A percentile compares a stretch with the other conserved stretches of the same genome.
Evolutionary conservation across 2,888 invertebrate genomes (phyloP).

Genomic region (Clanis bilineata): DNA sequence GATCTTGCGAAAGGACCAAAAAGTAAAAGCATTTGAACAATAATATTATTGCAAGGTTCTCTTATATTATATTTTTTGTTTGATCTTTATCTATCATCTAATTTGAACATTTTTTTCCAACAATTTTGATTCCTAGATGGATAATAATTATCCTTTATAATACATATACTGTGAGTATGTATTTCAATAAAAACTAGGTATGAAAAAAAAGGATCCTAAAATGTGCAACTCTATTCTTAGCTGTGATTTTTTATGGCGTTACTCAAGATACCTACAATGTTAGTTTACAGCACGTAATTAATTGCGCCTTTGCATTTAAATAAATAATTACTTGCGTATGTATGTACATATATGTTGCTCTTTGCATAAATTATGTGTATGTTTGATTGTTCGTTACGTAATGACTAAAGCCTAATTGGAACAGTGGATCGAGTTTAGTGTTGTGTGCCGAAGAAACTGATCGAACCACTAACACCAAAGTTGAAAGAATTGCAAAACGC

Average conservation of each 20-base stretch:
- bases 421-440: constrained; percentile 31
- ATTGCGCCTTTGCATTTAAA: too few relatives aligned
- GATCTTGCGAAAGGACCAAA: constrained; percentile 1
- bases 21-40: constrained; percentile 13
- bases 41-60: neutral
- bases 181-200: too few relatives aligned
- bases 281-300: too few relatives aligned
- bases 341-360: neutral
- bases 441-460: constrained; percentile 21
- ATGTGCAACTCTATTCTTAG: too few relatives aligned
- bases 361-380: neutral
- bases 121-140: neutral
- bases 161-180: too few relatives aligned
- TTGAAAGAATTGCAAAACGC: constrained; percentile 39
- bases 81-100: too few relatives aligned
- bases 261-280: too few relatives aligned
- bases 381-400: constrained; percentile 24
- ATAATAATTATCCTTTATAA: too few relatives aligned
- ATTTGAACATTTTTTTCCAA: too few relatives aligned
- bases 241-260: too few relatives aligned
- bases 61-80: neutral
- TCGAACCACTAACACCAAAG: constrained; percentile 21
- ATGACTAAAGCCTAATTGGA: constrained; percentile 28
- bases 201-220: too few relatives aligned
- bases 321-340: too few relatives aligned